Evolutionary conservation across 2,888 invertebrate genomes (phyloP).

Genomic region (Cantharis nigra): DNA sequence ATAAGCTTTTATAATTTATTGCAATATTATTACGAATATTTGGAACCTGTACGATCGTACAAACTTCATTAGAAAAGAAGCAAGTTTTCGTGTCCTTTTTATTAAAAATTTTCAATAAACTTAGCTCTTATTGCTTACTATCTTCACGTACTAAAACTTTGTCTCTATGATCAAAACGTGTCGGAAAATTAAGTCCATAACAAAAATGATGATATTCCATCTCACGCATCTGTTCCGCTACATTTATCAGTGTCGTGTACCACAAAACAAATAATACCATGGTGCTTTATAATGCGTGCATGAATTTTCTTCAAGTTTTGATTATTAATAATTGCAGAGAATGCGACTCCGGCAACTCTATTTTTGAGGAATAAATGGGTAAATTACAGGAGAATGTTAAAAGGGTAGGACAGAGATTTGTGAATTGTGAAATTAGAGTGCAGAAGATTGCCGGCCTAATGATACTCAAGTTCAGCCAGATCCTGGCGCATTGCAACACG

Average conservation of each 20-base stretch:
- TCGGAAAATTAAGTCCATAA: conserved; percentile 9
- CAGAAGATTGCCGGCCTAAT: background rate
- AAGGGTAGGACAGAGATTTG: background rate
- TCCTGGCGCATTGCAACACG: background rate
- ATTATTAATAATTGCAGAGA: background rate
- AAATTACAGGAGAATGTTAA: background rate
- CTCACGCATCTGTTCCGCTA: conserved; percentile 10
- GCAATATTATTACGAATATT: background rate
- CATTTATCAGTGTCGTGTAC: conserved; percentile 13
- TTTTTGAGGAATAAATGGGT: background rate
- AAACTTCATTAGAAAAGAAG: background rate
- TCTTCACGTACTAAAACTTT: background rate
- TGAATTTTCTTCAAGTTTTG: conserved; percentile 6
- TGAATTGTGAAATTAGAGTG: background rate
- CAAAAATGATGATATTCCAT: conserved; percentile 14
- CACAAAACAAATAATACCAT: conserved; percentile 2
- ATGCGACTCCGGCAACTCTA: background rate
- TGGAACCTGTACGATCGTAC: background rate
- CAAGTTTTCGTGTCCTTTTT: background rate
- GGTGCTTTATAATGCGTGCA: conserved; percentile 3
- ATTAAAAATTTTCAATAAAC: background rate
- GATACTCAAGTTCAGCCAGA: background rate
- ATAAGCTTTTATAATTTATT: background rate
- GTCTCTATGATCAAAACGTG: background rate
- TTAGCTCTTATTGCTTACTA: background rate